Base-by-base conservation (phyloP, 2,888 invertebrate genomes). In the Perizoma affinitatum region DNA sequence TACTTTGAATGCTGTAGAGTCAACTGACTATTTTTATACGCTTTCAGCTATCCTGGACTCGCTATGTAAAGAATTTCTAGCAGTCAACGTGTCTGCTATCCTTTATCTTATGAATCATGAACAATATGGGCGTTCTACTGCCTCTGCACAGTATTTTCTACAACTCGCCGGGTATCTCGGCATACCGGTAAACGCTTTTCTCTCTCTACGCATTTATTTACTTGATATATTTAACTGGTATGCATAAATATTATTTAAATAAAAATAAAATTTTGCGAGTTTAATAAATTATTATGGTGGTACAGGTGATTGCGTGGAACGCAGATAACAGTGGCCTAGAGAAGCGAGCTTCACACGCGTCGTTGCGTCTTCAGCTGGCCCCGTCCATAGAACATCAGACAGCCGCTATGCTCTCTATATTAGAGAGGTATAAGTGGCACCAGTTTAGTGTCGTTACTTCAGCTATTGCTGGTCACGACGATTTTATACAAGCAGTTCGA, bases 321-420 rank as follows among this genome's bases (percentile, higher is more conserved):
- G 98, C 98, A 6, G 98, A 99, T 87, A 98, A 98, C 88, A 97
- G 98, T 44, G 98, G 98, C 43, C 93, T 98, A 61, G 94, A 94
- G 77, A 92, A 94, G 67, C 88, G 96, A 68, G 97, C 97, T 44
- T 97, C 97, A 35, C 97, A 97, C 86, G 97, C 97, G 53, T 97
- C 97, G 62, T 93, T 98, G 75, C 97, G 97, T 79, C 94, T 98
- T 69, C 99, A 99, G 89, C 93, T 99, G 85, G 99, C 99, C 58
- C 99, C 99, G 66, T 98, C 98, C 57, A 95, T 99, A 75, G 97
- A 98, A 87, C 99, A 99, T 85, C 99, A 98, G 90, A 98, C 98
- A 44, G 96, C 97, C 54, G 98, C 98, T 57, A 98, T 99, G 98
- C 88, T 99, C 75, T 97, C 97, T 81, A 97, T 99, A 78, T 92